Evolutionary conservation across 2,888 invertebrate species (phyloP), one percentile per base, ranked within the genome.

Genomic region (Aradus depressus): DNA sequence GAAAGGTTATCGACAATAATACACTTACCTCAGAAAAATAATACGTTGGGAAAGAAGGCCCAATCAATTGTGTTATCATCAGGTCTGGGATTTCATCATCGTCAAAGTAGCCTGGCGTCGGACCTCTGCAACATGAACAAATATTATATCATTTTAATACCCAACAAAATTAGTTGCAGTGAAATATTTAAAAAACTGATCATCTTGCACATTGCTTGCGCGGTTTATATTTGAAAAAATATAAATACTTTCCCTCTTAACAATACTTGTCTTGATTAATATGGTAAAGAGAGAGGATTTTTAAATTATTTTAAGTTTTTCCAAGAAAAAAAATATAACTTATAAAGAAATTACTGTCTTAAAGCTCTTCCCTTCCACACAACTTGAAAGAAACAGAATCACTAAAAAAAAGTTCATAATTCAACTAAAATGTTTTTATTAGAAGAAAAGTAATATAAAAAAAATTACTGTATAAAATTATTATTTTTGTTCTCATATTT

Each of bases 21-120:
- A 38, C 18, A 16, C 45, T 37, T 62, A 80, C 78, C 63, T 80
- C 72, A 3, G 85, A 80, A 63, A 82, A 81, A 64, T 81, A 84
- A 65, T 84, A 84, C 0, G 80, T 70, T 1, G 84, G 82, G 66
- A 77, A 83, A 8, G 79, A 82, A 0, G 80, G 79, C 0, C 84
- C 84, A 28, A 75, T 67, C 50, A 75, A 73, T 61, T 75, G 84
- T 60, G 84, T 82, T 1, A 88, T 74, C 68, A 86, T 72, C 63
- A 88, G 83, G 66, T 88, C 88, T 0, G 85, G 84, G 4, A 81
- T 67, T 58, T 79, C 74, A 62, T 87, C 87, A 58, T 77, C 76
- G 64, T 86, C 82, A 62, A 80, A 88, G 66, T 78, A 85, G 1
- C 83, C 86, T 2, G 84, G 83, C 10, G 83, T 79, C 34, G 86